These are phyloP conservation scores for Magallana nippona DNA, from an alignment of 2,888 invertebrate genomes.

Conservation along the genomic window DNA sequence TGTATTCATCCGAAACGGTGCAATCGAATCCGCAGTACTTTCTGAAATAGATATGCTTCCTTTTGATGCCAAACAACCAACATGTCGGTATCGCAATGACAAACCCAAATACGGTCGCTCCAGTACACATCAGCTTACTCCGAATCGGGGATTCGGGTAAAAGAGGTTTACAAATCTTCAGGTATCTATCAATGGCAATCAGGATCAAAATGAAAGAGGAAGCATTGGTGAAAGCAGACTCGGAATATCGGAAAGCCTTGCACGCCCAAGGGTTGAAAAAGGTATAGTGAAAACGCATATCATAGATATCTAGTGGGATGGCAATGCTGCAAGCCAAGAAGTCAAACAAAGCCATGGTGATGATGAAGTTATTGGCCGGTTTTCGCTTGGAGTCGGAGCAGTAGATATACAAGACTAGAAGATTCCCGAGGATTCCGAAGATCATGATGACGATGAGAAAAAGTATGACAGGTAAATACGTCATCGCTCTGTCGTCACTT, in stretches of 20 bases:
- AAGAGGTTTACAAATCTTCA: conserved; percentile 50
- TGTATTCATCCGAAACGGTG: conserved; percentile 46
- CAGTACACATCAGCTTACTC: conserved; percentile 43
- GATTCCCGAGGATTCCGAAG: conserved; percentile 62
- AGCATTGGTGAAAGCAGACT: conserved; percentile 44
- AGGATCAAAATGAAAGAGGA: conserved; percentile 49
- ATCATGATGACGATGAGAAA: conserved; percentile 60
- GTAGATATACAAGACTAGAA: conserved; percentile 64
- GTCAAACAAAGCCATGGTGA: conserved; percentile 50
- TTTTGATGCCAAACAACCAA: conserved; percentile 48
- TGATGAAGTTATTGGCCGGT: conserved; percentile 47
- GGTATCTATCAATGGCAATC: conserved; percentile 51
- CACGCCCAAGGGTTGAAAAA: conserved; percentile 45
- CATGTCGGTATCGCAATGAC: conserved; percentile 40
- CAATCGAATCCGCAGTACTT: conserved; percentile 49
- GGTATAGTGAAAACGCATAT: conserved; percentile 47
- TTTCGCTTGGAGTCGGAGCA: conserved; percentile 46
- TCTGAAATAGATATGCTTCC: neutral
- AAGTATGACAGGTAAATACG: conserved; percentile 67
- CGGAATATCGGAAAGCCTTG: conserved; percentile 50
- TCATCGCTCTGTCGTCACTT: conserved; percentile 62
- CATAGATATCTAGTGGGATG: conserved; percentile 53
- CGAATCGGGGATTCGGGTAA: neutral
- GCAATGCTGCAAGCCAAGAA: conserved; percentile 42
- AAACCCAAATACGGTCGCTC: conserved; percentile 36